These are phyloP conservation scores for Holocentrus rufus DNA, from an alignment of 2,797 vertebrate genomes.

Conservation along the genomic window DNA sequence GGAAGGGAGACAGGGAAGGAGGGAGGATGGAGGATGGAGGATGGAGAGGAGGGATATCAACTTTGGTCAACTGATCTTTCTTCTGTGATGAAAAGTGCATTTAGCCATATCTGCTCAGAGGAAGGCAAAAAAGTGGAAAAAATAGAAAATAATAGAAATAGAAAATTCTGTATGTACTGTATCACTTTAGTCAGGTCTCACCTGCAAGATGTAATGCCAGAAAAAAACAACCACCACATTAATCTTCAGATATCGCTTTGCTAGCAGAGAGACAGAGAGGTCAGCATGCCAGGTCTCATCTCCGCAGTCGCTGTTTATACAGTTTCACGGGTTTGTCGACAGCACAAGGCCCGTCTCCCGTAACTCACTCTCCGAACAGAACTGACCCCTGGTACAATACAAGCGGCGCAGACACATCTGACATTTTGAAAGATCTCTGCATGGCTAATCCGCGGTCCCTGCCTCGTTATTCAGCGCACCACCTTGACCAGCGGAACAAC, in stretches of 20 bases:
- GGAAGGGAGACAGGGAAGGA: too few relatives aligned
- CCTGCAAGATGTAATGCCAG: too few relatives aligned
- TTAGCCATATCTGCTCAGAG: too few relatives aligned
- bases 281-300: not conserved
- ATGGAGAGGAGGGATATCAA: too few relatives aligned
- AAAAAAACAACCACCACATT: not conserved
- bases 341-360: not conserved
- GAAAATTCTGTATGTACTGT: too few relatives aligned
- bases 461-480: conserved; percentile 34
- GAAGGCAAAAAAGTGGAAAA: too few relatives aligned
- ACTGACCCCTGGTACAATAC: not conserved
- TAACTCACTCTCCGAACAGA: not conserved
- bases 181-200: too few relatives aligned
- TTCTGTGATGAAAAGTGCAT: too few relatives aligned
- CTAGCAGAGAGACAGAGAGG: not conserved
- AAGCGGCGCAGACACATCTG: conserved; percentile 8
- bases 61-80: too few relatives aligned
- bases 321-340: conserved; percentile 21
- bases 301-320: not conserved
- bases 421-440: conserved; percentile 12
- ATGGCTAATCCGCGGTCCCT: conserved; percentile 5
- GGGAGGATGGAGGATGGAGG: too few relatives aligned
- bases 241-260: not conserved
- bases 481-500: conserved; percentile 33
- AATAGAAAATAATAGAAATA: too few relatives aligned